Evolutionary conservation across 2,888 invertebrate genomes (phyloP), one percentile per base, ranked within the genome.

Genomic region (Cataglyphis rosenhaueri): DNA sequence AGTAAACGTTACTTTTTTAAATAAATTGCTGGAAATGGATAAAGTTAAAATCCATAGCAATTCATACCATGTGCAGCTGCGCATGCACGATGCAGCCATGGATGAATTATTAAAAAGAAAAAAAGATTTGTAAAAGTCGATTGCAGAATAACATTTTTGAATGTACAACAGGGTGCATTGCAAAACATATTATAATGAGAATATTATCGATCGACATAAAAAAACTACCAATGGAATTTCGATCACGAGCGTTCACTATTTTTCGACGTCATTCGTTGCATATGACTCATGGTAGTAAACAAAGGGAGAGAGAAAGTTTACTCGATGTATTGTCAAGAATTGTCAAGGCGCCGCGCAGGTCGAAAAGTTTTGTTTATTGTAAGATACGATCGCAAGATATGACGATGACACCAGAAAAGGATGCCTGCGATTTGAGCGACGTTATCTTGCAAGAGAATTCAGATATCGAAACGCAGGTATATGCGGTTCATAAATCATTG

Each of bases 391-490:
- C 78, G 0, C 35, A 35, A 35, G 35, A 35, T 35, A 6, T 6
- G 12, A 84, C 52, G 32, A 90, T 89, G 87, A 59, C 57, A 9
- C 4, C 66, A 5, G 75, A 73, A 8, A 84, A 44, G n/a, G 48
- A 68, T 10, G 21, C 18, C 18, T 83, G 86, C 29, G 86, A 91
- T 32, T 73, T 90, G 62, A 85, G 81, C 1, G 86, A 91, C 15
- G 75, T 91, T 61, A 57, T 85, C 57, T 71, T 91, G 29, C 85
- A 86, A 12, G 89, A 90, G 25, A 83, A 57, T 21, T 41, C 6
- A 25, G 73, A 74, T 3, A 38, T 8, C 29, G 70, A 74, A 5
- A 64, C 35, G 2, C 78, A 87, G 64, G 88, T 91, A 87, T 18
- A 75, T 76, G 29, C 52, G n/a, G n/a, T 38, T 70, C 32, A 21